These are phyloP conservation scores for Ashinkailepas kermadecensis DNA, from an alignment of 2,888 invertebrate species.

Conservation along the genomic window DNA sequence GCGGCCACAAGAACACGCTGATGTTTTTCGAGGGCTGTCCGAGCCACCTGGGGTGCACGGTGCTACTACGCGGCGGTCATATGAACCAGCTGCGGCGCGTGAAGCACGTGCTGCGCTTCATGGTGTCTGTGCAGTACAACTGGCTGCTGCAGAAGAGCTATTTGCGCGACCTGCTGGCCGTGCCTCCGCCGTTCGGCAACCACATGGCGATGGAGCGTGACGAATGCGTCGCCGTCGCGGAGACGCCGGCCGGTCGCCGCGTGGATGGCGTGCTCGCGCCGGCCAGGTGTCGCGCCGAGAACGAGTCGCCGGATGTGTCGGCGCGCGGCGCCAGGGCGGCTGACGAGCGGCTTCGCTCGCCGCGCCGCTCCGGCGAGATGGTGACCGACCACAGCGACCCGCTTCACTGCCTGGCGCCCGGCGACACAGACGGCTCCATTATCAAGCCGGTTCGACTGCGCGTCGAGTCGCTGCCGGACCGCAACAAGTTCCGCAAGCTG, in stretches of 20 bases:
- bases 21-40: conserved; percentile 91
- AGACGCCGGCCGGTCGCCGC: conserved; percentile 17
- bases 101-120: conserved; percentile 71
- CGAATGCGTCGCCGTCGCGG: conserved; percentile 29
- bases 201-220: conserved; percentile 33
- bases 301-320: conserved; percentile 27
- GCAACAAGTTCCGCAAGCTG: conserved; percentile 64
- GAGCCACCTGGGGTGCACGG: conserved; percentile 74
- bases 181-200: conserved; percentile 49
- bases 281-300: background rate
- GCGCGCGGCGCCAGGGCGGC: background rate
- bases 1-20: conserved; percentile 59
- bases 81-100: conserved; percentile 66
- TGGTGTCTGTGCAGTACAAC: conserved; percentile 79
- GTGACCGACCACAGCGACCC: conserved; percentile 79
- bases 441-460: conserved; percentile 39
- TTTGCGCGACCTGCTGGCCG: conserved; percentile 75
- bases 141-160: conserved; percentile 88
- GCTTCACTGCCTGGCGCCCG: conserved; percentile 48
- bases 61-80: conserved; percentile 64
- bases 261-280: background rate
- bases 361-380: conserved; percentile 41
- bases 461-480: conserved; percentile 53
- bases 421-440: conserved; percentile 14
- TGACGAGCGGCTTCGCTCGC: background rate